These are phyloP conservation scores for Gambusia yucatana DNA, from an alignment of 2,797 vertebrate species.

Conservation along the genomic window DNA sequence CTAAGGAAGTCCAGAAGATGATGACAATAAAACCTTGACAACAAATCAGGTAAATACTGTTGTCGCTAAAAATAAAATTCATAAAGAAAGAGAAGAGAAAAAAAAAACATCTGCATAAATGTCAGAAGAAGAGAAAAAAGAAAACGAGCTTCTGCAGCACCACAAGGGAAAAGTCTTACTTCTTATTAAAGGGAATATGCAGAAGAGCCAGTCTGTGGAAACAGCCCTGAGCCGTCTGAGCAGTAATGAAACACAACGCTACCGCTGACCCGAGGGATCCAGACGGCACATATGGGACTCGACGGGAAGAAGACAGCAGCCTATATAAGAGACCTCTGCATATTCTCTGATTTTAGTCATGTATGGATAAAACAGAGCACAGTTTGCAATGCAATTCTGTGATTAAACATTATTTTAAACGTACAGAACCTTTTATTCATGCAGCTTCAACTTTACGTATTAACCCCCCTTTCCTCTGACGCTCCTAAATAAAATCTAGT, in stretches of 20 bases:
- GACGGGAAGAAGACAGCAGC: neutral
- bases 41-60: constrained; percentile 8
- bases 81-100: neutral
- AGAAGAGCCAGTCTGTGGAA: neutral
- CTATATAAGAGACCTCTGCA: neutral
- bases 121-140: neutral
- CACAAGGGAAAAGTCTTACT: constrained; percentile 35
- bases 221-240: constrained; percentile 5
- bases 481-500: neutral
- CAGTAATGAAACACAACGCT: constrained; percentile 27
- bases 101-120: constrained; percentile 10
- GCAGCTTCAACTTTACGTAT: neutral
- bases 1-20: neutral
- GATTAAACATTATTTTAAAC: neutral
- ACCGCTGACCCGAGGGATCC: neutral
- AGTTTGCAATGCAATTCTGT: neutral
- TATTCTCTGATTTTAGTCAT: neutral
- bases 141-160: constrained; percentile 5
- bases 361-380: neutral
- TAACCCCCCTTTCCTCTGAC: neutral
- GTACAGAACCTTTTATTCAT: neutral
- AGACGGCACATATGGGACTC: neutral
- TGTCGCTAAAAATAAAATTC: constrained; percentile 4
- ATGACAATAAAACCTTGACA: constrained; percentile 4
- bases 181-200: constrained; percentile 40